phyloP scores from a whole-genome alignment of 1,140 invertebrate genomes.

The Trachymyrmex cornetzi region DNA sequence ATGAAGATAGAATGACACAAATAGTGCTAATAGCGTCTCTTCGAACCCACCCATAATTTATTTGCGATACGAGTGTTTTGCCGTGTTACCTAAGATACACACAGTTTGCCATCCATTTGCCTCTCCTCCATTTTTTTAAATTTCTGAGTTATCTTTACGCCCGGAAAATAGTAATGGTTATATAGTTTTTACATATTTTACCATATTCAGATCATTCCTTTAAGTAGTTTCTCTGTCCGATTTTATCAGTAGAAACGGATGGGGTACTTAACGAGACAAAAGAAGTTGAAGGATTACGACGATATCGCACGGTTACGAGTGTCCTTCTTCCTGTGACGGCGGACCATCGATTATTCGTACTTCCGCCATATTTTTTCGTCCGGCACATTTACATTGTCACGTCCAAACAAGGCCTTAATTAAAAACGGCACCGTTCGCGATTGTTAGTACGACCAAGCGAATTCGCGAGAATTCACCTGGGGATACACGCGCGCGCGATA shows the following conservation, averaged over 20 bases:
- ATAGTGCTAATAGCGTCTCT: too few relatives aligned
- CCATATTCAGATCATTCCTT: background rate
- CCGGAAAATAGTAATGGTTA: background rate
- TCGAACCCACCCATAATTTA: too few relatives aligned
- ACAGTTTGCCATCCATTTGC: too few relatives aligned
- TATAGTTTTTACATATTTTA: background rate
- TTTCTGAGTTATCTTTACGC: background rate
- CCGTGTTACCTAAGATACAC: too few relatives aligned
- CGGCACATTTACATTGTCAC: conserved; percentile 46
- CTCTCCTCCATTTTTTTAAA: too few relatives aligned
- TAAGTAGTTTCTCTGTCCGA: background rate
- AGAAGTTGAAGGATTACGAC: background rate
- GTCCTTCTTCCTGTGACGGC: conserved; percentile 12
- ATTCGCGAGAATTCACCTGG: conserved; percentile 24
- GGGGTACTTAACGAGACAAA: background rate
- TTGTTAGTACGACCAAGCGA: conserved; percentile 39
- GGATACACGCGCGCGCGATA: conserved; percentile 39
- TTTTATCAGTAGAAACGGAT: background rate
- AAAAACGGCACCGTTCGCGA: conserved; percentile 66
- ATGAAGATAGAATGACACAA: too few relatives aligned
- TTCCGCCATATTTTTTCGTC: conserved; percentile 12
- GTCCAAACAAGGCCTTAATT: conserved; percentile 70
- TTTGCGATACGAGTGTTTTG: too few relatives aligned
- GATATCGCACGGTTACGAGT: background rate
- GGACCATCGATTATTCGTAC: conserved; percentile 29